Conservation (phyloP, 2,888 invertebrate species). For the Brassicogethes aeneus region DNA sequence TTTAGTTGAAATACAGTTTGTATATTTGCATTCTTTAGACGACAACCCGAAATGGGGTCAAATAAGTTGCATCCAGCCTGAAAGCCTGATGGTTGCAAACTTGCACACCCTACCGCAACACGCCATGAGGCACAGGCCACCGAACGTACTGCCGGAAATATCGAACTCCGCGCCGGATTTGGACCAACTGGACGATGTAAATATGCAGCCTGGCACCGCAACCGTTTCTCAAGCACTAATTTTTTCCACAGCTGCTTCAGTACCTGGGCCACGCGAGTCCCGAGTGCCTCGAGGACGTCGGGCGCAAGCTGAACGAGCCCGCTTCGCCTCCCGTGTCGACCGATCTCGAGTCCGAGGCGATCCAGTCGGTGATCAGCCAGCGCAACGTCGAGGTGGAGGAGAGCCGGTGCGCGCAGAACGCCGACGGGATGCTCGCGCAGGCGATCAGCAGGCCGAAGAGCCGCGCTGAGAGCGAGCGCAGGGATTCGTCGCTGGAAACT, state of each 20-base stretch:
- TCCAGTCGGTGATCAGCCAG: conserved; percentile 76
- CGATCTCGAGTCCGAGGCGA: conserved; percentile 75
- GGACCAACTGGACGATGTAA: conserved; percentile 88
- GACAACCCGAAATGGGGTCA: conserved; percentile 19
- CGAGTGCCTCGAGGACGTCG: conserved; percentile 64
- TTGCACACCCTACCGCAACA: conserved; percentile 47
- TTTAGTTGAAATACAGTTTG: conserved; percentile 1
- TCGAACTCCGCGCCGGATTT: conserved; percentile 77
- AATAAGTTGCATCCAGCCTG: conserved; percentile 29
- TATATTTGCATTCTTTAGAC: no score
- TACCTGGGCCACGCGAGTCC: conserved; percentile 90
- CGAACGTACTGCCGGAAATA: conserved; percentile 69
- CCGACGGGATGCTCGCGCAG: conserved; percentile 33
- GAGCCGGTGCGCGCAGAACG: conserved; percentile 26
- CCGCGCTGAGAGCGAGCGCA: conserved; percentile 17
- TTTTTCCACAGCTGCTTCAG: conserved; percentile 59
- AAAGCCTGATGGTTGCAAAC: conserved; percentile 31
- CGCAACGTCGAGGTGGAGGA: conserved; percentile 76
- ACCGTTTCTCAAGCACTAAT: not conserved
- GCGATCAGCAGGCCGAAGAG: conserved; percentile 31
- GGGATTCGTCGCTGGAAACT: not conserved
- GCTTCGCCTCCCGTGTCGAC: conserved; percentile 64
- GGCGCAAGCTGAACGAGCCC: conserved; percentile 69
- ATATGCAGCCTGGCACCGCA: conserved; percentile 24
- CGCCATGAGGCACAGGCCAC: conserved; percentile 62